Evolutionary conservation across 2,113 vertebrate species (phyloP), one percentile per base, ranked within the genome.

Genomic region (Cepphus grylle): DNA sequence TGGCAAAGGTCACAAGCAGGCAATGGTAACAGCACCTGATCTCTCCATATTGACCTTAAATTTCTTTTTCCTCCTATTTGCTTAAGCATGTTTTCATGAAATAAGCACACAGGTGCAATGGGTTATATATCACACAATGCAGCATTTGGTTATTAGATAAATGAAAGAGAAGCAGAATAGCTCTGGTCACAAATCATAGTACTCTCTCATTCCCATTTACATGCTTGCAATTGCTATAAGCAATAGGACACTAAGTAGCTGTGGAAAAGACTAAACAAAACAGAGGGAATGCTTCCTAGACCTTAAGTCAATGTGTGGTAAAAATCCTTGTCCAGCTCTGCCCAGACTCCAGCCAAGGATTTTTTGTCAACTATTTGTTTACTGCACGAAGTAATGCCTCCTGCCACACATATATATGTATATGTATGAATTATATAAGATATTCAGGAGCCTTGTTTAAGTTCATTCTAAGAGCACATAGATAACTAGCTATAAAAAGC

Each of bases 351-450:
- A 36, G 45, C 25, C 73, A 23, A 59, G 23, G 42, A 8, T 47
- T 76, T 82, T 5, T 5, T 80, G 76, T 32, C 93, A 58, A 8
- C 8, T n/a, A 7, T 27, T 56, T 29, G 3, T 15, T 82, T 9
- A 1, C 16, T 27, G 20, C 2, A 1, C 40, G 13, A 17, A 84
- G 38, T 11, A 12, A 50, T 29, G 7, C 42, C 71, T 77, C 55
- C 47, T 52, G 23, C 43, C 58, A 32, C 7, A 52, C 14, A 29
- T 6, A 23, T 1, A 6, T 8, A 1, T 12, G 16, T 2, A 5
- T 16, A 56, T 15, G 8, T 34, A 40, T 36, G 27, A 62, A 58
- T 81, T 53, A 36, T 5, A 4, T 0, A 52, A 40, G 18, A 5
- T 14, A 23, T 42, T 61, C 27, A 67, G 42, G 15, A 78, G 19